These are phyloP conservation scores for Danaus melanippus DNA, from an alignment of 1,140 invertebrate species.

Conservation along the genomic window DNA sequence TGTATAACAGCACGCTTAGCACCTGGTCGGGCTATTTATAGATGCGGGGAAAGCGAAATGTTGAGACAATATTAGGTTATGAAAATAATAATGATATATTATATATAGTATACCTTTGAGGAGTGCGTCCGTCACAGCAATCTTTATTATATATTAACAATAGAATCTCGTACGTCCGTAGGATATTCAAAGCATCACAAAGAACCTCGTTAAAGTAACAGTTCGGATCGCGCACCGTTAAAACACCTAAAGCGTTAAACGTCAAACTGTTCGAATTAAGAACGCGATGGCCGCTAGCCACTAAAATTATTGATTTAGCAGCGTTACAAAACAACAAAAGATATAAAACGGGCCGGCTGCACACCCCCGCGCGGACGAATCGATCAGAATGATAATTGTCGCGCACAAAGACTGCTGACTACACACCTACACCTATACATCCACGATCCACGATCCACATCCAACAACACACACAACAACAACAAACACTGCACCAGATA, in stretches of 20 bases:
- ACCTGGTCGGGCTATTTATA: slow-evolving; percentile 45
- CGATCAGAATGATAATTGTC: slow-evolving; percentile 71
- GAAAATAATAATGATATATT: no score
- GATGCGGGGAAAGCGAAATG: slow-evolving; percentile 34
- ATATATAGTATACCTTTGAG: no score
- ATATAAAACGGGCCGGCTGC: slow-evolving; percentile 62
- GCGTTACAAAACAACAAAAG: slow-evolving; percentile 71
- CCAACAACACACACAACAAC: slow-evolving; percentile 57
- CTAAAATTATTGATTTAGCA: slow-evolving; percentile 63
- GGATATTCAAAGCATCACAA: slow-evolving; percentile 26
- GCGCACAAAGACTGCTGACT: slow-evolving; percentile 64
- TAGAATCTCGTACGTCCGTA: slow-evolving; percentile 26
- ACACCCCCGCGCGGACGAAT: slow-evolving; percentile 62
- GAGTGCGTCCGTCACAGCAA: no score
- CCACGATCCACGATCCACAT: slow-evolving; percentile 57
- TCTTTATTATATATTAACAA: slow-evolving; percentile 1
- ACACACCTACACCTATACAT: slow-evolving; percentile 51
- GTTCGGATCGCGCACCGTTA: slow-evolving; percentile 19
- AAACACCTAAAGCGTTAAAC: slow-evolving; percentile 24
- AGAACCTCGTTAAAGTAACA: slow-evolving; percentile 23
- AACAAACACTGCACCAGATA: slow-evolving; percentile 34
- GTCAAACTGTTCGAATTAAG: slow-evolving; percentile 37
- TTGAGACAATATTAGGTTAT: slow-evolving; percentile 13
- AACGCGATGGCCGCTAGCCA: slow-evolving; percentile 42
- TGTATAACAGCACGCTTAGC: slow-evolving; percentile 24